Base-by-base conservation (phyloP, 2,113 vertebrate genomes). In the Eidolon helvum region DNA sequence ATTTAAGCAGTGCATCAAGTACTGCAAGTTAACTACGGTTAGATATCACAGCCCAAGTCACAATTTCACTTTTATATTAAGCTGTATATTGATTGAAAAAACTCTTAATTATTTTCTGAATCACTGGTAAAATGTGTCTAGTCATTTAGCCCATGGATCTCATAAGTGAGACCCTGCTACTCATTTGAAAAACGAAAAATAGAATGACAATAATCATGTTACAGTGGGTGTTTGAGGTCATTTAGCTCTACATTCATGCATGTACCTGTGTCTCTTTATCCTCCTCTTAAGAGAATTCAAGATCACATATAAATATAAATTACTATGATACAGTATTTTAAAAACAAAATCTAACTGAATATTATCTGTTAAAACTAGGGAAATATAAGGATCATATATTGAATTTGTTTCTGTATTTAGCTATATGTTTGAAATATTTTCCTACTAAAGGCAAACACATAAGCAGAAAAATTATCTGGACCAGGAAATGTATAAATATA, bases 281-380 rank as follows among this genome's bases (percentile, higher is more conserved):
- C 19, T 78, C 4, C 24, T 63, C 11, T 45, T 74, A 24, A 72
- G 38, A 74, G 15, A 90, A 65, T 48, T 24, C 33, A 21, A 48
- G 14, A 24, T 59, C 61, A 85, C 55, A 19, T 87, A 21, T 16
- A 71, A 63, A 53, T 75, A 66, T 16, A 91, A 18, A n/a, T 45
- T 28, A 4, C n/a, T 61, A 45, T 66, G 50, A 50, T 38, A 72
- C 1, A 19, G 4, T 65, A 83, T 79, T 95, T 84, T 75, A 4
- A 22, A 89, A 86, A 79, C 33, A 63, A 40, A 71, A 66, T 78
- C 26, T 68, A 93, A 78, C n/a, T 74, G 43, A 95, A 84, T 96
- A 87, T 93, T 96, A 90, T 91, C 30, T 66, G 6, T 93, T 93
- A 87, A 92, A 94, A 71, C 4, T 18, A 89, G n/a, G 18, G 12